Base-by-base conservation (phyloP, 2,888 invertebrate genomes). In the Drosophila kambysellisi region DNA sequence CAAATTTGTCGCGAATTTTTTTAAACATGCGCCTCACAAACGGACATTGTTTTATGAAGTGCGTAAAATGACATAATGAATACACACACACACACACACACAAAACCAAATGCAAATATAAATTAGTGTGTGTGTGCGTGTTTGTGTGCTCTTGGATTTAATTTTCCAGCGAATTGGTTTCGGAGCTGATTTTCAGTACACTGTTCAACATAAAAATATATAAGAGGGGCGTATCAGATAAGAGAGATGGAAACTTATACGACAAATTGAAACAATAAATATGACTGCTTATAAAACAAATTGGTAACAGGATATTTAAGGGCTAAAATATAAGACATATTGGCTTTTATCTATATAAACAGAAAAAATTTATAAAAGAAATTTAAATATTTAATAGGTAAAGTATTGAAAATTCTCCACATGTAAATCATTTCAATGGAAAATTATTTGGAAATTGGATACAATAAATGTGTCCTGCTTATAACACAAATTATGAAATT, bases 101-200 rank as follows among this genome's bases (percentile, higher is more conserved):
- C 4, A 7, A 33, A 53, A 20, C 8, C 8, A 35, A 33, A 37
- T 37, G 17, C 29, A 17, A 0, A 25, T 46, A 25, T 15, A 25
- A 41, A 17, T 29, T n/a, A n/a, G 17, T 35, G 35, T 35, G 30
- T 50, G 29, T 17, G 15, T 11, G 29, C 61, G 25, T 53, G 41
- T 46, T 53, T 30, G 32, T 39, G 46, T 59, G 62, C 25, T 63
- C 48, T 78, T 70, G 79, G 58, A 88, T 81, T 85, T 73, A 73
- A 85, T 85, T 88, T 85, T 86, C 86, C 86, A 76, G 54, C 69
- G 60, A 59, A 77, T 70, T 82, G 81, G 72, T 48, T 33, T 68
- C 54, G 46, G 58, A 54, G 37, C 54, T 53, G 78, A 74, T 74
- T 83, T 76, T 3, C 8, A 11, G 41, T 68, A 58, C 57, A 58